phyloP scores from a whole-genome alignment of 2,797 vertebrate genomes.

The Mus minutoides region DNA sequence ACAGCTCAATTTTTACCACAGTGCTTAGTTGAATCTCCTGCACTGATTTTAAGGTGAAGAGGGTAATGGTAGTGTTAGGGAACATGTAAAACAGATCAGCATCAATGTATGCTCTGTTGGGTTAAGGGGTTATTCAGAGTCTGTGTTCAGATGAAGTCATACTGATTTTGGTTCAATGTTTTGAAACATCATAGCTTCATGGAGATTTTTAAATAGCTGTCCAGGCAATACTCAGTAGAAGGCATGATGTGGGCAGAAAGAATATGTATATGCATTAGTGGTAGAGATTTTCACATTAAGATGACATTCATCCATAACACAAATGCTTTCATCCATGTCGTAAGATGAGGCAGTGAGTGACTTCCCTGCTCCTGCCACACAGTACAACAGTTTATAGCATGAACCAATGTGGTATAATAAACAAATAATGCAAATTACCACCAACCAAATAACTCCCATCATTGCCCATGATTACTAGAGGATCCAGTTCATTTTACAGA shows the following conservation, averaged over 20 bases:
- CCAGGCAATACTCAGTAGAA: neutral
- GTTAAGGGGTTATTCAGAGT: neutral
- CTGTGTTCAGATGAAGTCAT: neutral
- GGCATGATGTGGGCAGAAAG: neutral
- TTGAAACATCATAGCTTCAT: slow-evolving; percentile 52
- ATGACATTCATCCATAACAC: slow-evolving; percentile 14
- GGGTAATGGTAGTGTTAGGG: neutral
- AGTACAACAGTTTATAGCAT: slow-evolving; percentile 59
- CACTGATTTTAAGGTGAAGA: neutral
- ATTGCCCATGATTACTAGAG: slow-evolving; percentile 82
- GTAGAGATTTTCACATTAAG: slow-evolving; percentile 41
- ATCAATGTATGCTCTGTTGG: neutral
- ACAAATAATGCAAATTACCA: slow-evolving; percentile 86
- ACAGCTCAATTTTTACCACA: neutral
- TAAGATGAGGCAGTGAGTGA: slow-evolving; percentile 24
- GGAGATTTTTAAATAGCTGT: neutral
- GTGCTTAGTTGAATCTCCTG: neutral
- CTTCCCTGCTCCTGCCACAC: slow-evolving; percentile 68
- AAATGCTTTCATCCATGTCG: slow-evolving; percentile 44
- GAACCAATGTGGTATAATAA: slow-evolving; percentile 77
- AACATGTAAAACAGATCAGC: neutral
- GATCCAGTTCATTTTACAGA: slow-evolving; percentile 82
- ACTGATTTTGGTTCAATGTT: slow-evolving; percentile 54
- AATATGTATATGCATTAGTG: neutral
- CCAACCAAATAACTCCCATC: slow-evolving; percentile 84